A percentile compares a stretch with the other conserved stretches of the same genome.
Evolutionary conservation across 1,140 invertebrate species (phyloP).

Genomic region (Phocides pigmalion): DNA sequence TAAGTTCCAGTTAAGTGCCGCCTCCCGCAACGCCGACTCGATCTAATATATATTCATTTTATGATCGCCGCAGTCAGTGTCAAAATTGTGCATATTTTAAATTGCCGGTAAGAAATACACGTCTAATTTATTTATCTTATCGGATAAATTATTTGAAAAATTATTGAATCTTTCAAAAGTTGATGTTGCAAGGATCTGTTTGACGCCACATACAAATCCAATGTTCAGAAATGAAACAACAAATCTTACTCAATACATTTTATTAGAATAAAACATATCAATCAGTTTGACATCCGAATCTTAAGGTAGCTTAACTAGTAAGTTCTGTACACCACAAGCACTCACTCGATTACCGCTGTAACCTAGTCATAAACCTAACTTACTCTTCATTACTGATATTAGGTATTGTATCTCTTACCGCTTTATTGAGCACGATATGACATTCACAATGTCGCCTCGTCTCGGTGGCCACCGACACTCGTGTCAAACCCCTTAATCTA

Average conservation of each 20-base stretch:
- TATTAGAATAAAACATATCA: constrained; percentile 44
- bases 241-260: constrained; percentile 42
- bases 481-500: neutral
- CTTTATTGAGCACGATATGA: constrained; percentile 12
- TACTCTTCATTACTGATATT: constrained; percentile 13
- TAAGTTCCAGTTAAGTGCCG: too few relatives aligned
- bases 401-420: constrained; percentile 5
- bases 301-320: constrained; percentile 42
- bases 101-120: too few relatives aligned
- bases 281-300: constrained; percentile 36
- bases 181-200: neutral
- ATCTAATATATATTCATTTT: too few relatives aligned
- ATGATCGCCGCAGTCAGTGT: too few relatives aligned
- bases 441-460: constrained; percentile 23
- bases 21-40: too few relatives aligned
- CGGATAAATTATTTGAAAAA: too few relatives aligned
- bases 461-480: neutral
- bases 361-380: constrained; percentile 20
- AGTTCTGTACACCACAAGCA: constrained; percentile 44
- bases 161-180: too few relatives aligned
- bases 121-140: too few relatives aligned
- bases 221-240: constrained; percentile 10
- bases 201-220: neutral
- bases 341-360: constrained; percentile 25
- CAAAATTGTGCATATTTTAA: too few relatives aligned